Percentiles rank a stretch among this genome's conserved stretches.
phyloP scores from a whole-genome alignment of 2,888 invertebrate genomes.

The Nomada hirtipes region DNA sequence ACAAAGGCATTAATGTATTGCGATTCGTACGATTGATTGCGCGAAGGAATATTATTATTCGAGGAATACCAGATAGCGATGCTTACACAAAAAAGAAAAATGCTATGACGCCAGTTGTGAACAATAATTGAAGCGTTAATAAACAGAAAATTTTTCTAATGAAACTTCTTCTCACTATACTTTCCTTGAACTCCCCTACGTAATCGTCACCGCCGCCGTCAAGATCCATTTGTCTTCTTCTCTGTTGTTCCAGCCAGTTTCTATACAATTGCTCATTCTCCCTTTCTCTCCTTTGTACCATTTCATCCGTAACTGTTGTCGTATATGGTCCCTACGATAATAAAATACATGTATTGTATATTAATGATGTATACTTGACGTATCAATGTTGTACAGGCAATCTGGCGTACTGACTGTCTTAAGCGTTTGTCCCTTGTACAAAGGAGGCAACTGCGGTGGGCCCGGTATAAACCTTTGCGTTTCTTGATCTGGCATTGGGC shows the following conservation, averaged over 20 bases:
- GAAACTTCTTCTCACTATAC: constrained; percentile 78
- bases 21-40: not conserved
- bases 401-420: constrained; percentile 67
- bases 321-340: constrained; percentile 77
- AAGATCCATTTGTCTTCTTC: constrained; percentile 54
- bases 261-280: constrained; percentile 77
- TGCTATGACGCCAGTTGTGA: constrained; percentile 85
- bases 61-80: not conserved
- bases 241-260: constrained; percentile 74
- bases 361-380: not conserved
- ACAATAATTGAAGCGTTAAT: constrained; percentile 85
- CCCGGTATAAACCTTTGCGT: constrained; percentile 51
- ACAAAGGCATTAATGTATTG: not conserved
- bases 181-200: constrained; percentile 74
- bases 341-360: not conserved
- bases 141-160: constrained; percentile 86
- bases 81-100: constrained; percentile 83
- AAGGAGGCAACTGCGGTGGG: constrained; percentile 75
- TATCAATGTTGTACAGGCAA: not conserved
- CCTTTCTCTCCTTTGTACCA: constrained; percentile 76
- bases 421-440: constrained; percentile 75
- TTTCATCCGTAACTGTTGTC: constrained; percentile 76
- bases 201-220: constrained; percentile 66
- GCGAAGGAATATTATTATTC: not conserved
- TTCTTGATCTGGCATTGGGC: constrained; percentile 45